Evolutionary conservation across 2,113 vertebrate genomes (phyloP).

Genomic region (Oriolus oriolus): DNA sequence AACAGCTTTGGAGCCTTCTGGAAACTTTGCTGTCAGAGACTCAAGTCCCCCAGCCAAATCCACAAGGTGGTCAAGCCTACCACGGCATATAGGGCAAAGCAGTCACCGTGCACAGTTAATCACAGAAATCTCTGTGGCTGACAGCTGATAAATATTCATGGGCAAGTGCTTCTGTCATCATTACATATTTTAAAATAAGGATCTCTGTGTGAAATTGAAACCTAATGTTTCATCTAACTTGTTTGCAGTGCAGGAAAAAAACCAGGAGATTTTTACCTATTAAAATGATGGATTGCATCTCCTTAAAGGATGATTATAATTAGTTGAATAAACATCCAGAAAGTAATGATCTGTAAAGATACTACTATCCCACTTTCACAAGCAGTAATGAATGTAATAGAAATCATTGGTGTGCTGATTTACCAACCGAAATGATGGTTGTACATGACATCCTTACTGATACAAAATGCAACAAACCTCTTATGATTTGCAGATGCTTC

Average conservation of each 20-base stretch:
- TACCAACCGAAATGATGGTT: background rate
- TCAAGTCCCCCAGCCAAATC: background rate
- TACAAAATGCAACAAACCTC: background rate
- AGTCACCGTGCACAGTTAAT: background rate
- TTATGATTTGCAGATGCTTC: background rate
- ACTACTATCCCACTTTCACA: background rate
- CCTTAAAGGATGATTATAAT: slow-evolving; percentile 13
- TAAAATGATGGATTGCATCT: slow-evolving; percentile 6
- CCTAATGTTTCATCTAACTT: background rate
- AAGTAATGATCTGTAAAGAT: slow-evolving; percentile 19
- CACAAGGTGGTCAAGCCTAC: background rate
- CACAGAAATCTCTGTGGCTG: background rate
- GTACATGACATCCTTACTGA: background rate
- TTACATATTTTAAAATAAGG: background rate
- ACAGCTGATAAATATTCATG: background rate
- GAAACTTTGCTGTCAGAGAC: background rate
- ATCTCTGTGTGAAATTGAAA: background rate
- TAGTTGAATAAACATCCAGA: slow-evolving; percentile 39
- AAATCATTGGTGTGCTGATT: background rate
- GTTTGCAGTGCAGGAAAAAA: background rate
- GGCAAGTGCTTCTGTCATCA: background rate
- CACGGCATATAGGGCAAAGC: background rate
- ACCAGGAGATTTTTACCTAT: background rate
- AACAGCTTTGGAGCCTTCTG: background rate
- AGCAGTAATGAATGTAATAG: background rate